Conservation (phyloP, 2,797 vertebrate genomes). For the Peromyscus attwateri region DNA sequence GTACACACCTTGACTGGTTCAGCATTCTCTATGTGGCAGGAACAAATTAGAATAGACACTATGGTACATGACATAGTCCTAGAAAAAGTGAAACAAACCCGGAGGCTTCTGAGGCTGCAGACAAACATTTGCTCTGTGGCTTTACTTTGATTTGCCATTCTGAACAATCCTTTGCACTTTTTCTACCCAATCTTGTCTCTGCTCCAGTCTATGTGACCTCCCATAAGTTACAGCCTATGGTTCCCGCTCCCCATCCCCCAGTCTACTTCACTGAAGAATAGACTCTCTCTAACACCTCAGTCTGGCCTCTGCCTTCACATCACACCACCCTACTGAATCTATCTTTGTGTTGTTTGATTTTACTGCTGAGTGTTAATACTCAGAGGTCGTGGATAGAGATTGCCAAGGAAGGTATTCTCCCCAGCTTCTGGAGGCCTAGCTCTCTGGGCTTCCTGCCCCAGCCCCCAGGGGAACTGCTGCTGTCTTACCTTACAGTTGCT, state of each 20-base stretch:
- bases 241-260: too few species aligned
- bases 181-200: not conserved
- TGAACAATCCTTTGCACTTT: not conserved
- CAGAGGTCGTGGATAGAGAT: not conserved
- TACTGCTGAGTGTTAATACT: not conserved
- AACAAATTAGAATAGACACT: not conserved
- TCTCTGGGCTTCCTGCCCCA: not conserved
- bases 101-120: not conserved
- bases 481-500: conserved; percentile 81
- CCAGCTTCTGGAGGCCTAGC: not conserved
- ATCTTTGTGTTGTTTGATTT: not conserved
- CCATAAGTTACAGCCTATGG: not conserved
- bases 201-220: not conserved
- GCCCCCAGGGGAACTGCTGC: too few species aligned
- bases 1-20: not conserved
- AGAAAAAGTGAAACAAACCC: not conserved
- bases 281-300: not conserved
- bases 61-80: not conserved
- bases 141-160: not conserved
- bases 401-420: not conserved
- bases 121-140: too few species aligned
- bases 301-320: not conserved
- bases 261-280: not conserved
- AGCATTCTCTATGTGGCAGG: not conserved
- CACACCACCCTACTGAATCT: not conserved